Conservation (phyloP, 2,888 invertebrate genomes). For the Corythucha ciliata region DNA sequence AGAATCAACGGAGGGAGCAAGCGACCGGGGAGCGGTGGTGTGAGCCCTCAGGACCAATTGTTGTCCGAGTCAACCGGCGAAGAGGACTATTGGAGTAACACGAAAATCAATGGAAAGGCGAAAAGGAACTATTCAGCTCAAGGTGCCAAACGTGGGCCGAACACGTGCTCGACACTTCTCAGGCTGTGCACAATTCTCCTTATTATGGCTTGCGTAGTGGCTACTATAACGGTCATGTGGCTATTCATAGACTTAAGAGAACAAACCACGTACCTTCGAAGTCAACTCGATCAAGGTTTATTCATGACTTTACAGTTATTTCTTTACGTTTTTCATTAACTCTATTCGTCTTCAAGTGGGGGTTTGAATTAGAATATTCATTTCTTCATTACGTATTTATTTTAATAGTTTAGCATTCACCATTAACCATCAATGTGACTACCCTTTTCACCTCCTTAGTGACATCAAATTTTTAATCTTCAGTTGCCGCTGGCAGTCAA, state of each 20-base stretch:
- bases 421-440: not conserved
- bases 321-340: not conserved
- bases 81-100: constrained; percentile 43
- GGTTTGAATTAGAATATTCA: not conserved
- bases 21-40: constrained; percentile 35
- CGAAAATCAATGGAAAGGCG: constrained; percentile 37
- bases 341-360: not conserved
- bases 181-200: constrained; percentile 53
- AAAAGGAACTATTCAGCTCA: constrained; percentile 40
- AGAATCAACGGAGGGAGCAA: constrained; percentile 32
- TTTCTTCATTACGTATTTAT: constrained; percentile 5
- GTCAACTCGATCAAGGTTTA: constrained; percentile 61
- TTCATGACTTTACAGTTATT: no score
- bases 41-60: constrained; percentile 47
- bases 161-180: constrained; percentile 42
- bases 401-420: not conserved
- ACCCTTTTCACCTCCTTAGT: not conserved
- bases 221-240: constrained; percentile 57
- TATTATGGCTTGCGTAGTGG: constrained; percentile 53
- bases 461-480: constrained; percentile 32
- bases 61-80: constrained; percentile 55
- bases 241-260: constrained; percentile 58
- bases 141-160: constrained; percentile 32
- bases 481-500: constrained; percentile 57
- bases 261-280: constrained; percentile 54